Base-by-base conservation (phyloP, 2,797 vertebrate species). In the Ctenopoma multispine region DNA sequence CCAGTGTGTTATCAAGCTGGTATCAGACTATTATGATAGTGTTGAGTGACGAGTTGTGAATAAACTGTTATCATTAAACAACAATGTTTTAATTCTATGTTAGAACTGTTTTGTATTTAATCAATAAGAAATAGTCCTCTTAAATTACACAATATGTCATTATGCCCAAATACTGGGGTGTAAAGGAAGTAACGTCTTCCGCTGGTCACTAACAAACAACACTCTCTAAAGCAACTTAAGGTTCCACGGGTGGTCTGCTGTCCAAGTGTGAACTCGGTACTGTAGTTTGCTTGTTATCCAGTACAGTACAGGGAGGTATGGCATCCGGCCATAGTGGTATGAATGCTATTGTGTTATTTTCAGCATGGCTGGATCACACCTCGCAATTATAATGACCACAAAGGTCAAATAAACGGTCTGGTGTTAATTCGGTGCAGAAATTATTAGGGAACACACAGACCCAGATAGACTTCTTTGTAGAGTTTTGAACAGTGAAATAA, bases 301-400 rank as follows among this genome's bases (percentile, higher is more conserved):
- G 55, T 51, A 47, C 51, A 69, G 63, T 47, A 50, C 78, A 55
- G 71, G 85, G 80, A 80, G 77, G 79, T 85, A 88, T 89, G 85
- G 85, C 85, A 69, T 64, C 31, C 34, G 18, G 84, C 87, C 91
- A 89, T 31, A 72, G 80, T 61, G 77, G 76, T 73, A 67, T 72
- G 73, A 63, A 66, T 63, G 70, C 84, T 69, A 78, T 87, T 88
- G 82, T 83, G 75, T 82, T 88, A 65, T 72, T 80, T 80, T 76
- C 68, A 76, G 82, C 69, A 65, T 62, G 72, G 75, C 72, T 85
- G 85, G 58, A 87, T 90, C 7, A 24, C 70, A 59, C 83, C 81
- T 86, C 63, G 21, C 75, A 72, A 66, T 71, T 84, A 83, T 82
- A 90, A 87, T 72, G 85, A 89, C 85, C 86, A 63, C 80, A 80